These are phyloP conservation scores for Leuciscus waleckii DNA, from an alignment of 2,797 vertebrate genomes.

Conservation along the genomic window DNA sequence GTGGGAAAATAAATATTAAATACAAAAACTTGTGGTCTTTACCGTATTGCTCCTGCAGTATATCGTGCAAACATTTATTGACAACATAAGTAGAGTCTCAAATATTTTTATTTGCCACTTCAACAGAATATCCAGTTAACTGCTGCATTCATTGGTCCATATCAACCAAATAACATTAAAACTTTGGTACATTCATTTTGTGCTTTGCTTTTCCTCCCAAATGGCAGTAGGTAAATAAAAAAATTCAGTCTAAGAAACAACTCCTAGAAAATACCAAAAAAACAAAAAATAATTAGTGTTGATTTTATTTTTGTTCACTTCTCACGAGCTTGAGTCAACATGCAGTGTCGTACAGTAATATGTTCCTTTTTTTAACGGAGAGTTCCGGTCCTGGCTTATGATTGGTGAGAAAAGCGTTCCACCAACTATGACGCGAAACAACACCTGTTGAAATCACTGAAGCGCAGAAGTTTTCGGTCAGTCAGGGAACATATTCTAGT, in stretches of 20 bases:
- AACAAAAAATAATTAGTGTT: slow-evolving; percentile 71
- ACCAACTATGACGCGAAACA: neutral
- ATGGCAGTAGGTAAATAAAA: neutral
- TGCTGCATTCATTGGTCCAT: slow-evolving; percentile 14
- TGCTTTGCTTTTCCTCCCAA: slow-evolving; percentile 50
- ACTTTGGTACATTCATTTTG: slow-evolving; percentile 36
- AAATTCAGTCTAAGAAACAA: neutral
- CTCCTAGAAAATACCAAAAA: neutral
- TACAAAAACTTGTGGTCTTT: neutral
- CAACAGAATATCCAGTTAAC: slow-evolving; percentile 9
- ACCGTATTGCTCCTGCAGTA: neutral
- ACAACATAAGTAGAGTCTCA: neutral
- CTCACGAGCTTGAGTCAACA: slow-evolving; percentile 47
- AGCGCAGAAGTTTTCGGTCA: neutral
- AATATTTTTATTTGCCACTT: slow-evolving; percentile 36
- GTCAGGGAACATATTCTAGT: neutral
- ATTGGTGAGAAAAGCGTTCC: neutral
- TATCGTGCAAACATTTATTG: neutral
- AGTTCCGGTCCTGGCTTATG: slow-evolving; percentile 18
- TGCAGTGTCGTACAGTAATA: slow-evolving; percentile 68
- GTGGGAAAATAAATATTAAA: neutral
- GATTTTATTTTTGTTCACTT: slow-evolving; percentile 50
- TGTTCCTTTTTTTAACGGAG: slow-evolving; percentile 60
- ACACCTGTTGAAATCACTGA: neutral
- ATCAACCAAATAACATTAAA: neutral